Conservation (phyloP, 2,797 vertebrate genomes). For the Halcyon badia region DNA sequence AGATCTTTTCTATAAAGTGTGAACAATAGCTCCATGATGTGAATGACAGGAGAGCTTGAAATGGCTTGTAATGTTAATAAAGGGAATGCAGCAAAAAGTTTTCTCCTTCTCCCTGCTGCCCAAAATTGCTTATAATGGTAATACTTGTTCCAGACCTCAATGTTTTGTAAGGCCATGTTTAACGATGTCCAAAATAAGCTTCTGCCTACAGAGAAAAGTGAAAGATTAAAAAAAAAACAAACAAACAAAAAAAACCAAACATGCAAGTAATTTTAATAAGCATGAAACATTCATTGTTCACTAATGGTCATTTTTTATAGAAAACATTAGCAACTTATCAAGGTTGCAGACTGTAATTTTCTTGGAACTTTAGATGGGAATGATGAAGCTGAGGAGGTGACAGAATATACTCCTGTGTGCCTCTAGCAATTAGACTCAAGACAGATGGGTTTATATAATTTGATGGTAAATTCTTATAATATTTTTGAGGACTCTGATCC, state of each 20-base stretch:
- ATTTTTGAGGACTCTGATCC: neutral
- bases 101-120: neutral
- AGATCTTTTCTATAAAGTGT: fast-evolving
- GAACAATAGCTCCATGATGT: fast-evolving
- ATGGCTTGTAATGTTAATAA: neutral
- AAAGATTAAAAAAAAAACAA: neutral
- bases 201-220: neutral
- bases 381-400: neutral
- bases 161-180: neutral
- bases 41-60: neutral
- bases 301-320: neutral
- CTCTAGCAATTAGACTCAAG: neutral
- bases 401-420: neutral
- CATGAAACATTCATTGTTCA: neutral
- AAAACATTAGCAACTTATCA: neutral
- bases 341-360: neutral
- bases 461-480: neutral
- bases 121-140: fast-evolving
- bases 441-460: neutral
- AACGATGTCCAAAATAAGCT: neutral
- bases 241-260: neutral
- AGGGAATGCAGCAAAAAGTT: neutral
- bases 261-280: neutral
- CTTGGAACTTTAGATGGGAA: neutral
- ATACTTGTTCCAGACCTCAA: neutral